Base-by-base conservation (phyloP, 2,797 vertebrate species). In the Numenius phaeopus region DNA sequence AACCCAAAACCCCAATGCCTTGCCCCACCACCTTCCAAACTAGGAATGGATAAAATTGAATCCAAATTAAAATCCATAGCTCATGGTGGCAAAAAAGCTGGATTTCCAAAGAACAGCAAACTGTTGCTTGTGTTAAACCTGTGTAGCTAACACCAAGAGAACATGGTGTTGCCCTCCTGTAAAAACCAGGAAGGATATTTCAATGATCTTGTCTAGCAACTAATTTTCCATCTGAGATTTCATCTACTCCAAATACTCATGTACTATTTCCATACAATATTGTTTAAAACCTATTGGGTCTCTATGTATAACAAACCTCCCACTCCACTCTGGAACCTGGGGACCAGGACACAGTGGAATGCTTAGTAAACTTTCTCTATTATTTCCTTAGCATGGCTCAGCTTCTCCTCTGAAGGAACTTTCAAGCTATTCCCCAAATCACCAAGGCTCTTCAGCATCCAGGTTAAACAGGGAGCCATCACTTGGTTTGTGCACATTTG, bases 1-100 rank as follows among this genome's bases (percentile, higher is more conserved):
- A 47, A 54, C 3, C 8, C 22, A 2, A 83, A 83, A 14, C 0
- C 7, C 9, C n/a, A 72, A 14, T 1, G 0, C 3, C 7, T 4
- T 19, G 3, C 5, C 10, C 11, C 4, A 55, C 7, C 9, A 9
- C 11, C 10, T 14, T 2, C 3, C 15, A 17, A 42, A 40, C 13
- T 34, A 46, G 18, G 61, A 70, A 62, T 20, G 4, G 16, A 4
- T 46, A 70, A 87, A 66, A 37, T 0, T 39, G 34, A 66, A 59
- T 27, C 17, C 23, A 30, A 30, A 15, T 30, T 73, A 66, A 50
- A 83, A 64, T 58, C 5, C 6, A 7, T 47, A 71, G 17, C 26
- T 92, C 23, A 12, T 20, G 6, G 4, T 30, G n/a, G 26, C 1
- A 5, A 80, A 79, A 79, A 23, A 39, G 3, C 1, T 26, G 7